These are phyloP conservation scores for Salvelinus namaycush DNA, from an alignment of 2,113 vertebrate genomes.

Conservation along the genomic window DNA sequence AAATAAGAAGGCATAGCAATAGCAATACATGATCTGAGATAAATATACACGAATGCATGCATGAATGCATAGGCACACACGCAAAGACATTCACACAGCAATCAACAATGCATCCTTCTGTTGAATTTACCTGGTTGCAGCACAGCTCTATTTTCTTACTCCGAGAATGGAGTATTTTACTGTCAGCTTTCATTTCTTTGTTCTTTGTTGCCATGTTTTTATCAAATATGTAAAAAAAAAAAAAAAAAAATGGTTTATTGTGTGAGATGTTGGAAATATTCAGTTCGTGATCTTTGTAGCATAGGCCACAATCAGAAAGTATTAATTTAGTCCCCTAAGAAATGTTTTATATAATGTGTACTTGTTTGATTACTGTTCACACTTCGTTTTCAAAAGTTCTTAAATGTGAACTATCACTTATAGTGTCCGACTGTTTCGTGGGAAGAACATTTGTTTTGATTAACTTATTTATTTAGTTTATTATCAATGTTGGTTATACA, in stretches of 20 bases:
- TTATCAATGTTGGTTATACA: background rate
- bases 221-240: constrained; percentile 58
- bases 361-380: too few relatives aligned
- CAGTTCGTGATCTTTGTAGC: background rate
- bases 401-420: too few relatives aligned
- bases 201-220: constrained; percentile 79
- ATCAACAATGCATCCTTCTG: background rate
- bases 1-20: constrained; percentile 52
- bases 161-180: background rate
- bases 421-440: background rate
- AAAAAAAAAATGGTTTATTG: background rate
- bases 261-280: constrained; percentile 3
- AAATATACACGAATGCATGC: constrained; percentile 38
- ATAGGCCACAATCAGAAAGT: background rate
- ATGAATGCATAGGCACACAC: constrained; percentile 10
- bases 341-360: background rate
- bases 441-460: background rate
- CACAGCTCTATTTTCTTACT: constrained; percentile 9
- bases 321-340: background rate
- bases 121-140: background rate
- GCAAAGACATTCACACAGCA: background rate
- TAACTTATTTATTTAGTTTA: too few relatives aligned
- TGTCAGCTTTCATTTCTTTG: background rate
- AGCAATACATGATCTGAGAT: constrained; percentile 60
- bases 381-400: too few relatives aligned